phyloP scores from a whole-genome alignment of 2,888 invertebrate species.

The Phragmatobia fuliginosa region DNA sequence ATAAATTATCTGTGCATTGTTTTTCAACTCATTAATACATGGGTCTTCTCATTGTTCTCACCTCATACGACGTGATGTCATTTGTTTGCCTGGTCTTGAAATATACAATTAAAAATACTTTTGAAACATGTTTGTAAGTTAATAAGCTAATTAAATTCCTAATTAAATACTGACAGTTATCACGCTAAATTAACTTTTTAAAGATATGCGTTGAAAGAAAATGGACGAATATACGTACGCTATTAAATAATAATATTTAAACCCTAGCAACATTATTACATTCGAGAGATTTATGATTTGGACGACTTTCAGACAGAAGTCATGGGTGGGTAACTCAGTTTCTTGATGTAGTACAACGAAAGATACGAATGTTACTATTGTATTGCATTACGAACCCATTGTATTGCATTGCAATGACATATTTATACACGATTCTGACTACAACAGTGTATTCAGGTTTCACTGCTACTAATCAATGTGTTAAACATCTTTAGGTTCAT shows the following conservation, averaged over 20 bases:
- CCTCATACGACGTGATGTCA: constrained; percentile 69
- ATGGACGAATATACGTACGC: background rate
- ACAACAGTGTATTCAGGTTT: constrained; percentile 49
- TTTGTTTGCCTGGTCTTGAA: constrained; percentile 58
- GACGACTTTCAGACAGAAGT: constrained; percentile 21
- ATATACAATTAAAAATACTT: constrained; percentile 59
- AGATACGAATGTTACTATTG: constrained; percentile 50
- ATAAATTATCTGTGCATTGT: constrained; percentile 69
- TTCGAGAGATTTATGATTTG: constrained; percentile 15
- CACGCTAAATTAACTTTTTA: constrained; percentile 49
- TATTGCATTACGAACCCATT: constrained; percentile 51
- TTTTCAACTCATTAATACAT: constrained; percentile 65
- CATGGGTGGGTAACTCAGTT: constrained; percentile 50
- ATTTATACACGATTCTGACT: constrained; percentile 38
- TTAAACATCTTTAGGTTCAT: constrained; percentile 53
- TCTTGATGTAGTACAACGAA: constrained; percentile 40
- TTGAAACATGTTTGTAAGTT: constrained; percentile 49
- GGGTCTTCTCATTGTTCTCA: constrained; percentile 68
- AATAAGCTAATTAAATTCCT: constrained; percentile 58
- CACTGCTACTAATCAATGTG: constrained; percentile 50
- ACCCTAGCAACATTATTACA: constrained; percentile 23
- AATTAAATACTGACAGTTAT: constrained; percentile 68
- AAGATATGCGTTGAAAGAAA: constrained; percentile 54
- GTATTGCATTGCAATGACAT: constrained; percentile 44
- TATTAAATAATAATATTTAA: constrained; percentile 31